Evolutionary conservation across 2,113 vertebrate genomes (phyloP), one percentile per base, ranked within the genome.

Genomic region (Dolichotis patagonum): DNA sequence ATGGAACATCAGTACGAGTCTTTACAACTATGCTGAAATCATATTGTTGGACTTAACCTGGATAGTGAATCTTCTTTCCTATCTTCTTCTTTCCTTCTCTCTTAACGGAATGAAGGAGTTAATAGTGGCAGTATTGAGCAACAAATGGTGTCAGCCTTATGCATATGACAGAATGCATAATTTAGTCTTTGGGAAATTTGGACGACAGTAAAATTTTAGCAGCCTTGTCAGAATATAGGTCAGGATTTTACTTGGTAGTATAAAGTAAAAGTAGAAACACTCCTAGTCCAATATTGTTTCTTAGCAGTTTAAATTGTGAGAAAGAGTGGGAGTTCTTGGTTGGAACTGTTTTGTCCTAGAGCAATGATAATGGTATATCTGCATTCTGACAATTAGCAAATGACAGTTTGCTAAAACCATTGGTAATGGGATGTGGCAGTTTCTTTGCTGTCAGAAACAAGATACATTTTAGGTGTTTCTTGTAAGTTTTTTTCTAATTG

Each of bases 371-470:
- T 98, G 83, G 93, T 98, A 35, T 98, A 97, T 73, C 88, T 98
- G 94, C 97, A 93, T 95, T 97, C 98, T 80, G 98, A 96, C 85
- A 96, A 81, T n/a, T 77, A 77, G 94, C 73, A 90, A 78, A 80
- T 92, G 94, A 97, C 69, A 62, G 69, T 92, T 77, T 98, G 98
- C 96, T 98, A 98, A 88, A 96, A 96, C 54, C 96, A 96, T 96
- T 81, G 93, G 96, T 84, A 97, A 98, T 43, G 96, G 96, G 97
- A 97, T 98, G 92, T 98, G 98, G 97, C 96, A 92, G 94, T 99
- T 98, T 69, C 96, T 99, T 75, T 99, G 98, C 98, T 99, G 99
- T 98, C 98, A 99, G 93, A 99, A 98, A 88, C 83, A 95, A 95
- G 98, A 97, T 85, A 97, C 71, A 52, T 95, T 98, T 92, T 98